Percentiles rank a stretch among this genome's conserved stretches.
These are phyloP conservation scores for Mylabris phalerata DNA, from an alignment of 1,140 invertebrate genomes.

Conservation along the genomic window DNA sequence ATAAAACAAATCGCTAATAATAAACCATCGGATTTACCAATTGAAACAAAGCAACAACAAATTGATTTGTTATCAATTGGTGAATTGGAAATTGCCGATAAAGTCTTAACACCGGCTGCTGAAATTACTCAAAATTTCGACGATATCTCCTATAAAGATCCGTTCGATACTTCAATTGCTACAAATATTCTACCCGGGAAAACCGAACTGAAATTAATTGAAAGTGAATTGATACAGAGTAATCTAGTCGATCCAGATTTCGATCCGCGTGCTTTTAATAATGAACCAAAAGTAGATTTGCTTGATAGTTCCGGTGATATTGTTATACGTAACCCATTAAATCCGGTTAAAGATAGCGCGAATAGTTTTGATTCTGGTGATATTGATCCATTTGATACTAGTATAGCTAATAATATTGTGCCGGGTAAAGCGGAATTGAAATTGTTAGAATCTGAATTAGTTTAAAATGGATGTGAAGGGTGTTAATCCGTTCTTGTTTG, in stretches of 20 bases:
- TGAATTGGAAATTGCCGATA: conserved; percentile 48
- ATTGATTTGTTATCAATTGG: conserved; percentile 53
- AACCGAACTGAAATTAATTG: conserved; percentile 66
- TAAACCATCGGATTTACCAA: conserved; percentile 1
- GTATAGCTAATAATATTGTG: conserved; percentile 63
- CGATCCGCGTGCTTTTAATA: conserved; percentile 46
- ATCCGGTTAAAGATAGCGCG: conserved; percentile 51
- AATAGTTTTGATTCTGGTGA: conserved; percentile 30
- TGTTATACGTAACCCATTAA: conserved; percentile 59
- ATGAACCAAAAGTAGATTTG: conserved; percentile 45
- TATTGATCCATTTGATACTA: conserved; percentile 74
- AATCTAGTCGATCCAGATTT: conserved; percentile 44
- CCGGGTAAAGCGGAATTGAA: conserved; percentile 73
- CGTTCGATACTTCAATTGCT: conserved; percentile 77
- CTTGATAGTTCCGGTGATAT: conserved; percentile 54
- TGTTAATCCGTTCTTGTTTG: conserved; percentile 70
- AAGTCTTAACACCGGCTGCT: conserved; percentile 52
- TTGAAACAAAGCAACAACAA: conserved; percentile 32
- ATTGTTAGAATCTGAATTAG: conserved; percentile 56
- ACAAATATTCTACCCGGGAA: conserved; percentile 64
- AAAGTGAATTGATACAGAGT: conserved; percentile 55
- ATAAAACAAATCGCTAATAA: conserved; percentile 31
- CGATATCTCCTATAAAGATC: conserved; percentile 53
- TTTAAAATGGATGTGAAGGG: conserved; percentile 50
- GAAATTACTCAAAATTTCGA: conserved; percentile 40